A percentile compares a stretch with the other conserved stretches of the same genome.
Evolutionary conservation across 2,113 vertebrate genomes (phyloP).

Genomic region (Otolemur garnettii): DNA sequence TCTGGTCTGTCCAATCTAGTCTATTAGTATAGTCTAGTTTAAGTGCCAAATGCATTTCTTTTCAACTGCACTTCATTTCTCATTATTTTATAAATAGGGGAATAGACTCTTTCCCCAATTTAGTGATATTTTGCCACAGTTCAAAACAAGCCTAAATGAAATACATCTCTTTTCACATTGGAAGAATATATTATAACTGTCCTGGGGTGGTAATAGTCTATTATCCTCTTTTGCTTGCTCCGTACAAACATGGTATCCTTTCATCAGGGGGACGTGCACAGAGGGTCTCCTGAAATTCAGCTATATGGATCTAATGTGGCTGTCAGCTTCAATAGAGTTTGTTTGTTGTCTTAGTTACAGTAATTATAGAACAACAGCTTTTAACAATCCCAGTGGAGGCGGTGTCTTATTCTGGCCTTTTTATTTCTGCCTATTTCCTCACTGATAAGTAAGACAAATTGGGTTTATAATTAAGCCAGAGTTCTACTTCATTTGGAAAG

Average conservation of each 20-base stretch:
- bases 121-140: conserved; percentile 24
- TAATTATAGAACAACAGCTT: conserved; percentile 55
- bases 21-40: background rate
- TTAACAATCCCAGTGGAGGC: conserved; percentile 38
- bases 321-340: background rate
- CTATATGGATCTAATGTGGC: background rate
- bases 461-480: background rate
- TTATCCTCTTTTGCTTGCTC: background rate
- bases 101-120: background rate
- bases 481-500: conserved; percentile 42
- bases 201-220: background rate
- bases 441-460: conserved; percentile 59
- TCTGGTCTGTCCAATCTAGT: background rate
- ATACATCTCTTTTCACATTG: background rate
- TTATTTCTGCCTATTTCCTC: conserved; percentile 67
- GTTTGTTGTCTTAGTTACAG: conserved; percentile 29
- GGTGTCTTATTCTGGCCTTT: background rate
- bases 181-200: background rate
- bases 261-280: background rate
- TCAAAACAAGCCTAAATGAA: conserved; percentile 35
- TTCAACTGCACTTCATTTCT: background rate
- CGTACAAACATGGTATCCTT: background rate
- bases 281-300: conserved; percentile 34
- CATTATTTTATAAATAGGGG: background rate
- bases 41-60: background rate